Conservation (phyloP, 1,140 invertebrate species). For the Bombus affinis region DNA sequence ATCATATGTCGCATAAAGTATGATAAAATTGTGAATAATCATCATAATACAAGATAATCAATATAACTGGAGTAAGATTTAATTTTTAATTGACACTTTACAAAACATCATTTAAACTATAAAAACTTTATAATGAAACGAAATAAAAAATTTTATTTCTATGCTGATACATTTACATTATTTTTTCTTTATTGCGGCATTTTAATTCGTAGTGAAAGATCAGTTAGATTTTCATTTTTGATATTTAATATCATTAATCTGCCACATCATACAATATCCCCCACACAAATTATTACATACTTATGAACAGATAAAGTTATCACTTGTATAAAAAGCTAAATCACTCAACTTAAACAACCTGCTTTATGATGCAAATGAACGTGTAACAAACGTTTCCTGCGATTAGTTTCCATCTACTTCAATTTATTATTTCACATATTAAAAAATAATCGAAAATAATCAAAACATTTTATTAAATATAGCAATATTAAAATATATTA, state of each 20-base stretch:
- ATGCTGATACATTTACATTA: neutral
- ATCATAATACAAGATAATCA: neutral
- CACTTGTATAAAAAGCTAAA: neutral
- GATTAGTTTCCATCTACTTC: neutral
- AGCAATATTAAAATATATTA: neutral
- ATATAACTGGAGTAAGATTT: neutral
- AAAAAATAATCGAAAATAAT: neutral
- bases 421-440: neutral
- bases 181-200: neutral
- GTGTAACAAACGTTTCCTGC: neutral
- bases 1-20: too few relatives aligned
- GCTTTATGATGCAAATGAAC: neutral
- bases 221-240: neutral
- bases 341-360: neutral
- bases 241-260: neutral
- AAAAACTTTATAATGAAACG: neutral
- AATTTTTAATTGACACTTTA: neutral
- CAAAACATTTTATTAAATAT: neutral
- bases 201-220: neutral
- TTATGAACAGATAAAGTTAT: neutral
- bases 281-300: neutral
- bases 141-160: neutral
- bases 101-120: neutral
- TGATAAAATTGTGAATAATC: neutral
- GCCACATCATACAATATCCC: too few relatives aligned